Evolutionary conservation across 1,140 invertebrate genomes (phyloP).

Genomic region (Chionoecetes opilio): DNA sequence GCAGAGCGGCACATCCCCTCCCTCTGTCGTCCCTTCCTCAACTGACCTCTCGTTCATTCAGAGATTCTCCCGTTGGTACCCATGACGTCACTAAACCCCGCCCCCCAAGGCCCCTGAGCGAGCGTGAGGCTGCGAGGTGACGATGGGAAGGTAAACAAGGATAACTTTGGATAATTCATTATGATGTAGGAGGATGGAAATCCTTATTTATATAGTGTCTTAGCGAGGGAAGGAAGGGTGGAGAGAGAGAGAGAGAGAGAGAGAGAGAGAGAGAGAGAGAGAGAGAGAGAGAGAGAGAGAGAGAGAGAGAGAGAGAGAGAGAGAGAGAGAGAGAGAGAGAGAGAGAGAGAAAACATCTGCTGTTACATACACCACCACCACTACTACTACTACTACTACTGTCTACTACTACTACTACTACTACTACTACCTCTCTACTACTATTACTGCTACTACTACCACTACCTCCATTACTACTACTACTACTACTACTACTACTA

Average conservation of each 20-base stretch:
- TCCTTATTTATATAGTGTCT: neutral
- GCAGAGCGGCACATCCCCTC: constrained; percentile 28
- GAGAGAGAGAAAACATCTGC: neutral
- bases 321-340: too few relatives aligned
- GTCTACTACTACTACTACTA: neutral
- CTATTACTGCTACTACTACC: neutral
- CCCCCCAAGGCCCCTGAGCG: constrained; percentile 57
- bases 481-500: constrained; percentile 7
- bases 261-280: neutral
- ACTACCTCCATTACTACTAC: neutral
- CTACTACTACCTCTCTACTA: neutral
- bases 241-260: neutral
- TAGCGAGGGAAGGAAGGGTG: neutral
- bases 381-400: neutral
- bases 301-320: too few relatives aligned
- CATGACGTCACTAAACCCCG: constrained; percentile 60
- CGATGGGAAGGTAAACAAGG: neutral
- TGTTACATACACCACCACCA: neutral
- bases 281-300: too few relatives aligned
- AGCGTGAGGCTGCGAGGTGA: constrained; percentile 14
- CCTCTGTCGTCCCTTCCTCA: constrained; percentile 35
- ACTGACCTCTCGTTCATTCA: constrained; percentile 71
- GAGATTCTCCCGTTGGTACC: constrained; percentile 31
- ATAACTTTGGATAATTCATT: neutral
- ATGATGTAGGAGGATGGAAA: neutral